phyloP scores from a whole-genome alignment of 2,797 vertebrate genomes.

The Alauda arvensis region DNA sequence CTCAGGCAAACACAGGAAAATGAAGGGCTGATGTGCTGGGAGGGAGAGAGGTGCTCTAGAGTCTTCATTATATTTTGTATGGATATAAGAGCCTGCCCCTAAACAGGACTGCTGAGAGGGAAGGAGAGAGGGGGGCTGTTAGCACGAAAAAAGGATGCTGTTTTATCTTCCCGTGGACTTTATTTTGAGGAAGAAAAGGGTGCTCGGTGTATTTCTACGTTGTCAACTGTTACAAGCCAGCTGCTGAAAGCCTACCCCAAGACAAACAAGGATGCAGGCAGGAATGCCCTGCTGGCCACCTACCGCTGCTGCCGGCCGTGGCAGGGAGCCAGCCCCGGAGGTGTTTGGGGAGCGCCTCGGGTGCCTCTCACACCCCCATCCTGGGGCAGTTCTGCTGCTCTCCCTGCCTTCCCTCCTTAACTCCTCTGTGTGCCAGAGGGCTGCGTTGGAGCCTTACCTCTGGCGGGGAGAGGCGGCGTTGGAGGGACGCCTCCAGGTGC shows the following conservation, averaged over 20 bases:
- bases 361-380: neutral
- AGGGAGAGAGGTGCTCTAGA: neutral
- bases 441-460: neutral
- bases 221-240: neutral
- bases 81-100: neutral
- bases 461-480: slow-evolving; percentile 27
- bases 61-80: neutral
- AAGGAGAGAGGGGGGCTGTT: neutral
- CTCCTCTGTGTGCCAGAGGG: neutral
- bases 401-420: neutral
- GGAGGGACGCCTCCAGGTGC: slow-evolving; percentile 83
- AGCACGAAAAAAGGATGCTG: neutral
- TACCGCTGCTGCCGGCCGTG: neutral
- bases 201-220: neutral
- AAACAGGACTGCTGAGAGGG: neutral
- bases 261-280: neutral
- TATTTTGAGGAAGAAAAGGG: neutral
- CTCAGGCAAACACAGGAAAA: neutral
- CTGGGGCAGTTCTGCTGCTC: neutral
- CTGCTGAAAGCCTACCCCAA: neutral
- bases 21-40: neutral
- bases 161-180: neutral
- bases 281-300: neutral
- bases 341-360: neutral
- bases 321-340: neutral